Base-by-base conservation (phyloP, 2,113 vertebrate genomes). In the Mystacornis crossleyi region DNA sequence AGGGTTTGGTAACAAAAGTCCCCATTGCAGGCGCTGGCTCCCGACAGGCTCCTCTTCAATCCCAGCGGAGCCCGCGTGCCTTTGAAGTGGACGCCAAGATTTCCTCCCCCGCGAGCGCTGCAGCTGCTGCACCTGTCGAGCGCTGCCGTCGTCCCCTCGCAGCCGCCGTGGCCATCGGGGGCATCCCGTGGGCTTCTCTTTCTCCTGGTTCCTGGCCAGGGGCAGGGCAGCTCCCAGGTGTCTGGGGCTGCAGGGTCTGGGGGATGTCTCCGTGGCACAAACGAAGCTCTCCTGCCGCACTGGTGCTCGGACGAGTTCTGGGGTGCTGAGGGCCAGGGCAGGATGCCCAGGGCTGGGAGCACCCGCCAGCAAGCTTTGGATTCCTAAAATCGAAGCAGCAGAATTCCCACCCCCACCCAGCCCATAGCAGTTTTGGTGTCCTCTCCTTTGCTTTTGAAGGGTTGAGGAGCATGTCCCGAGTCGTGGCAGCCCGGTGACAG, bases 1-100 rank as follows among this genome's bases (percentile, higher is more conserved):
- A 3, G 94, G 93, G 89, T 86, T 95, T 91, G 94, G 53, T 87
- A 87, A 97, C 94, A 94, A 79, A 92, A 96, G 86, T 93, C 95
- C 94, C 91, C 73, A 4, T 28, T 21, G 91, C 93, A 78, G 81
- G 81, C 89, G 24, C 84, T 67, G 84, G 24, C 91, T 96, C 78
- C 89, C 57, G 12, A 36, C 89, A n/a, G 86, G 93, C 89, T 93
- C 84, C 89, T 79, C 69, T 45, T 25, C 70, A 29, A 10, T 70
- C 66, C 83, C 67, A 2, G 4, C 5, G 3, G 38, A 65, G 75
- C 82, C 82, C 8, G 1, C 3, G 8, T 36, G 94, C 94, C 93
- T 96, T 95, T 89, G 94, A 87, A 96, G 84, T 4, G 31, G 83
- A 54, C 4, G 77, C 96, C 95, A 82, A 79, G 77, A 40, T 67